Evolutionary conservation across 2,888 invertebrate species (phyloP).

Genomic region (Oconnorella tubifera): DNA sequence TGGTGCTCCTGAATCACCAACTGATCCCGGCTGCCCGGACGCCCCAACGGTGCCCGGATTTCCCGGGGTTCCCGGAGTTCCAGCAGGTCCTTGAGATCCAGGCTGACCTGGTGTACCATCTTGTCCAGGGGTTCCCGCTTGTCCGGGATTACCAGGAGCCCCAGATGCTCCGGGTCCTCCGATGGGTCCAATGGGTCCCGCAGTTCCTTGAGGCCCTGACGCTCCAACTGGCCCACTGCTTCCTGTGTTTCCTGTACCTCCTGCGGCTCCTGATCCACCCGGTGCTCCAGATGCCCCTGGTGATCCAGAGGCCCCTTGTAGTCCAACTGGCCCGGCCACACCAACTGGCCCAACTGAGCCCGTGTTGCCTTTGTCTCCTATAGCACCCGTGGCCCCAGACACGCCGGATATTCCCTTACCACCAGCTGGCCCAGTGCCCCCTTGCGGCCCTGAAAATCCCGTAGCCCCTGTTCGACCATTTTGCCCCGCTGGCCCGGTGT

Average conservation of each 20-base stretch:
- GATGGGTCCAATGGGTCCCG: constrained; percentile 18
- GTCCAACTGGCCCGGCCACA: constrained; percentile 19
- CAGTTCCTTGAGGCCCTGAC: constrained; percentile 21
- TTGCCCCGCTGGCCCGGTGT: constrained; percentile 23
- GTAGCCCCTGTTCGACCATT: constrained; percentile 23
- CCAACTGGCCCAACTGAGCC: constrained; percentile 15
- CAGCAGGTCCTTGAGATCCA: constrained; percentile 26
- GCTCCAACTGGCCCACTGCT: constrained; percentile 24
- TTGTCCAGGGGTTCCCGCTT: constrained; percentile 27
- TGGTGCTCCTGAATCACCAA: constrained; percentile 21
- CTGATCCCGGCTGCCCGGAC: constrained; percentile 22
- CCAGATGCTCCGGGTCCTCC: constrained; percentile 30
- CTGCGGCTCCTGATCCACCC: constrained; percentile 29
- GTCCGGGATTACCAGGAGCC: constrained; percentile 20
- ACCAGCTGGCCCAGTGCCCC: constrained; percentile 14
- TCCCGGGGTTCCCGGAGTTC: constrained; percentile 14
- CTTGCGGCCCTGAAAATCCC: constrained; percentile 10
- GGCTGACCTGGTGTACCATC: constrained; percentile 28
- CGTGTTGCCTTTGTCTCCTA: constrained; percentile 10
- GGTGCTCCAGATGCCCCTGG: constrained; percentile 22
- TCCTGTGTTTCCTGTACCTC: constrained; percentile 37
- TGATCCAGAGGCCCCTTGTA: constrained; percentile 1
- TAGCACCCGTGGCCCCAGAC: constrained; percentile 18
- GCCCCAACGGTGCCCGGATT: constrained; percentile 18
- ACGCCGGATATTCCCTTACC: too few species aligned